Evolutionary conservation across 2,797 vertebrate genomes (phyloP).

Genomic region (Gouania willdenowi): DNA sequence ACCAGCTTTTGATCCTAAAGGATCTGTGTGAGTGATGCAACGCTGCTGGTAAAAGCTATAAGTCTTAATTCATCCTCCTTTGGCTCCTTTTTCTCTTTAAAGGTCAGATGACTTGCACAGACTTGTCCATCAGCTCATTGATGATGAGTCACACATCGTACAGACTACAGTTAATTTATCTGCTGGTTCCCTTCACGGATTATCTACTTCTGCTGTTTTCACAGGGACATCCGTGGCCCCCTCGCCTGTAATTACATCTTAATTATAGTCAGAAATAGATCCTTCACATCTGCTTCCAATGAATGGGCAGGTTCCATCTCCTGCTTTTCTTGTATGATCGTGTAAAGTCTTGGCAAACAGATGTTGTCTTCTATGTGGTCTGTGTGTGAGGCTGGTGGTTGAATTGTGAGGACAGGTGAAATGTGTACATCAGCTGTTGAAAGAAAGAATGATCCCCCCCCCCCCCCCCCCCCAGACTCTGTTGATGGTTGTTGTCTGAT

Average conservation of each 20-base stretch:
- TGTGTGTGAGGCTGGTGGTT: slow-evolving; percentile 43
- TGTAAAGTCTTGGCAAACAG: slow-evolving; percentile 66
- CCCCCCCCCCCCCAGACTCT: slow-evolving; percentile 40
- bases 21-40: slow-evolving; percentile 15
- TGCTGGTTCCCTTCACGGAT: slow-evolving; percentile 29
- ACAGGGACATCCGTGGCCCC: slow-evolving; percentile 43
- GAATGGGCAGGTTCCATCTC: slow-evolving; percentile 65
- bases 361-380: slow-evolving; percentile 69
- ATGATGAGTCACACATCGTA: slow-evolving; percentile 35
- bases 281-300: slow-evolving; percentile 77
- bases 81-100: slow-evolving; percentile 15
- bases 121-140: slow-evolving; percentile 41
- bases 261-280: slow-evolving; percentile 72
- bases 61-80: slow-evolving; percentile 37
- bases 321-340: slow-evolving; percentile 59
- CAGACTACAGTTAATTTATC: slow-evolving; percentile 31
- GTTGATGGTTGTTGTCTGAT: slow-evolving; percentile 50
- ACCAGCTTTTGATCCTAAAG: no score
- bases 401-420: slow-evolving; percentile 65
- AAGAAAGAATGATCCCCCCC: no score
- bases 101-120: slow-evolving; percentile 54
- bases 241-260: slow-evolving; percentile 70
- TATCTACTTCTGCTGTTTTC: slow-evolving; percentile 55
- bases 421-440: slow-evolving; percentile 43
- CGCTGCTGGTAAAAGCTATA: slow-evolving; percentile 39